phyloP scores from a whole-genome alignment of 2,888 invertebrate genomes.

The Sesia apiformis region DNA sequence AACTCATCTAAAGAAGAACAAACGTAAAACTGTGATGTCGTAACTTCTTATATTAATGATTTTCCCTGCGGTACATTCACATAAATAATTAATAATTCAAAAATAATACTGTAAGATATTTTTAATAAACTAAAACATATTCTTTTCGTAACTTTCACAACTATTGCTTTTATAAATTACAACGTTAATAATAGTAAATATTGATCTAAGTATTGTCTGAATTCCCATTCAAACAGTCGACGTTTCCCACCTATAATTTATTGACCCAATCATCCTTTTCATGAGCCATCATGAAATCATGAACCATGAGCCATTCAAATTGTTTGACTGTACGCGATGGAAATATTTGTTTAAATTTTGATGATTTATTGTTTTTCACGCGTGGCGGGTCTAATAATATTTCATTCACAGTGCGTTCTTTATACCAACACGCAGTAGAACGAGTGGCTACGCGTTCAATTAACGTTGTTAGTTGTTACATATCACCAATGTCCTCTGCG shows the following conservation, averaged over 20 bases:
- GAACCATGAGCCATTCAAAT: background rate
- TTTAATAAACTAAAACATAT: too few species aligned
- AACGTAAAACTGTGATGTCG: too few species aligned
- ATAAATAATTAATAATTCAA: too few species aligned
- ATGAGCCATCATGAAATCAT: background rate
- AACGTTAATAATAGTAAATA: too few species aligned
- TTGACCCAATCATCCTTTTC: background rate
- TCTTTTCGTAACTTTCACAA: too few species aligned
- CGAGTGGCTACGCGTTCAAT: conserved; percentile 28
- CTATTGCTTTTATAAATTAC: too few species aligned
- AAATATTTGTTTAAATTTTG: background rate
- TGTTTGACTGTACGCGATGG: background rate
- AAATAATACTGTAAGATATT: too few species aligned
- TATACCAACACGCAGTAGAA: background rate
- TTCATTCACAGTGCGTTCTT: background rate
- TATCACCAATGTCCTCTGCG: background rate
- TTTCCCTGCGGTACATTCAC: too few species aligned
- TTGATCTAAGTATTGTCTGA: background rate
- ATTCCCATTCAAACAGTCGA: background rate
- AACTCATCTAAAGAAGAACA: too few species aligned
- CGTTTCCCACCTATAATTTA: background rate
- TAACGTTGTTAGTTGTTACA: conserved; percentile 30
- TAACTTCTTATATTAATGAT: too few species aligned
- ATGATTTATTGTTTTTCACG: background rate
- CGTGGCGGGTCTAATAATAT: background rate